phyloP scores from a whole-genome alignment of 1,140 invertebrate genomes.

The Tribolium castaneum region DNA sequence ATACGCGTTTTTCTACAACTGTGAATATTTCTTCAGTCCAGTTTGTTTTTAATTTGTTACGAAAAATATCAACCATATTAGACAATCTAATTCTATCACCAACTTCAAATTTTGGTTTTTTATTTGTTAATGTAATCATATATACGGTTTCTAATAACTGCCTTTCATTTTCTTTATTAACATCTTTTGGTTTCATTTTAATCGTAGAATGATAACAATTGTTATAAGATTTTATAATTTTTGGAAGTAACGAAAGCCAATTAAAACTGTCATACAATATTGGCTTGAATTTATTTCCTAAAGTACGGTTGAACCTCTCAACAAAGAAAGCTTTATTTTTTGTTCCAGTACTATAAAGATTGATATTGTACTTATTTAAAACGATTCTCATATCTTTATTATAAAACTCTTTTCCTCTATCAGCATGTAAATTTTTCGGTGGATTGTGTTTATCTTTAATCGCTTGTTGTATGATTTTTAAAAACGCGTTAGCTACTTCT shows the following conservation, averaged over 20 bases:
- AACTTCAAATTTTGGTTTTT: slow-evolving; percentile 41
- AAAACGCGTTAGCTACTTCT: slow-evolving; percentile 47
- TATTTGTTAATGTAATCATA: slow-evolving; percentile 16
- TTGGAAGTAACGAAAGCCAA: slow-evolving; percentile 46
- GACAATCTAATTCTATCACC: slow-evolving; percentile 39
- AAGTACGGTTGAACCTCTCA: slow-evolving; percentile 50
- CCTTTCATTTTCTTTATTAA: slow-evolving; percentile 24
- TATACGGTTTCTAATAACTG: slow-evolving; percentile 29
- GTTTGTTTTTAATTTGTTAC: slow-evolving; percentile 43
- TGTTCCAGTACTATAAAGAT: slow-evolving; percentile 47
- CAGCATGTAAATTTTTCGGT: slow-evolving; percentile 56
- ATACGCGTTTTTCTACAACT: slow-evolving; percentile 36
- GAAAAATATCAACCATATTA: slow-evolving; percentile 35
- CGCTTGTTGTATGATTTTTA: slow-evolving; percentile 41
- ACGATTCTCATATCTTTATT: slow-evolving; percentile 45
- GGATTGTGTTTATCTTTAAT: slow-evolving; percentile 2
- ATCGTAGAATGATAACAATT: slow-evolving; percentile 14
- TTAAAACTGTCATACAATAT: slow-evolving; percentile 56
- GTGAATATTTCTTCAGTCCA: slow-evolving; percentile 42
- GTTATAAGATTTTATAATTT: slow-evolving; percentile 20
- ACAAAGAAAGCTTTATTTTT: slow-evolving; percentile 49
- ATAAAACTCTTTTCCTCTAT: slow-evolving; percentile 58
- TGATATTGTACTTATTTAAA: slow-evolving; percentile 45
- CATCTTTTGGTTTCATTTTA: slow-evolving; percentile 30
- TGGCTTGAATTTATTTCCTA: slow-evolving; percentile 63